These are phyloP conservation scores for Acrocephalus scirpaceus DNA, from an alignment of 2,797 vertebrate species.

Conservation along the genomic window DNA sequence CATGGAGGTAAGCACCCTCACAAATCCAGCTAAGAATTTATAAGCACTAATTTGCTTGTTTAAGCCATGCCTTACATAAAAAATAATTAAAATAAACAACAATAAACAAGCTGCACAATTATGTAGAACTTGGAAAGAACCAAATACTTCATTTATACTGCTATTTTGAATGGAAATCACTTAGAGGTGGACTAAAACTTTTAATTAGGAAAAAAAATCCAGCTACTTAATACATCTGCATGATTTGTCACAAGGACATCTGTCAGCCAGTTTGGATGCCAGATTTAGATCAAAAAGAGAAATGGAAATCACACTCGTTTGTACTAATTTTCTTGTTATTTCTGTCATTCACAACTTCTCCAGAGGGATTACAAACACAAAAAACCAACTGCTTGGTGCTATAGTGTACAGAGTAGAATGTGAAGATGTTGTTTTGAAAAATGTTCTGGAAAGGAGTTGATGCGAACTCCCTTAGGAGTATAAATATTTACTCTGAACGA, in stretches of 20 bases:
- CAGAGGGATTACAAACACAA: neutral
- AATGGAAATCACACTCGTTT: neutral
- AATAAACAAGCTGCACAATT: conserved; percentile 31
- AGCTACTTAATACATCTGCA: neutral
- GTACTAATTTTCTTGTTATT: neutral
- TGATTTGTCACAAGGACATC: neutral
- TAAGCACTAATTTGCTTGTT: conserved; percentile 43
- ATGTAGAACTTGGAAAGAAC: conserved; percentile 22
- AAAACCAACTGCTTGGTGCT: neutral
- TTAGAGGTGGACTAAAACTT: conserved; percentile 12
- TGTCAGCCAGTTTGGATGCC: neutral
- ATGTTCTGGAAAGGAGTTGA: neutral
- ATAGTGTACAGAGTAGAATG: neutral
- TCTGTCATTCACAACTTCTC: neutral
- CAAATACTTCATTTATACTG: conserved; percentile 27
- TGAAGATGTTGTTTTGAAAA: neutral
- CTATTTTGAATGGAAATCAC: conserved; percentile 38
- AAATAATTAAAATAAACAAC: neutral
- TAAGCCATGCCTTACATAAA: conserved; percentile 60
- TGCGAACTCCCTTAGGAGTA: neutral
- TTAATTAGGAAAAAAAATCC: neutral
- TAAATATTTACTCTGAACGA: neutral
- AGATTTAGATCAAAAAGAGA: neutral
- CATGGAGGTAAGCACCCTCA: conserved; percentile 13
- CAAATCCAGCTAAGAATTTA: neutral